Percentiles rank a stretch among this genome's conserved stretches.
phyloP scores from a whole-genome alignment of 2,113 vertebrate genomes.

The Pachycephala philippinensis region DNA sequence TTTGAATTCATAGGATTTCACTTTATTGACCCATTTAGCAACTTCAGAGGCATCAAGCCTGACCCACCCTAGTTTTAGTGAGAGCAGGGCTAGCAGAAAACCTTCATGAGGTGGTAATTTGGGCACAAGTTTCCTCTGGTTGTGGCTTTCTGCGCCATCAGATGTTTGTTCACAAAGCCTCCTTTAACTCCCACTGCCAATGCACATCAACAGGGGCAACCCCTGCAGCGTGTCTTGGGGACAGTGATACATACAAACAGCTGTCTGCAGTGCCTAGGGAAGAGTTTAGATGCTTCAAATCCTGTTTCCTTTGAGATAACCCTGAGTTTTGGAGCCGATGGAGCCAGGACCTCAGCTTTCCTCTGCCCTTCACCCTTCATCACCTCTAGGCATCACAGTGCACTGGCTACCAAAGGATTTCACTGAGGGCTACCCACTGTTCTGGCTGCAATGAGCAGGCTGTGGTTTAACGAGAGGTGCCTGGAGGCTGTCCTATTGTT shows the following conservation, averaged over 20 bases:
- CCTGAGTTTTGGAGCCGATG: not conserved
- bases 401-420: not conserved
- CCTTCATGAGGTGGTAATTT: not conserved
- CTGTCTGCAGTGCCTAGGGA: not conserved
- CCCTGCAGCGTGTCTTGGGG: not conserved
- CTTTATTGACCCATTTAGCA: not conserved
- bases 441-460: not conserved
- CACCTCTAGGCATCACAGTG: not conserved
- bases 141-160: not conserved
- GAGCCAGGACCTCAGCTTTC: not conserved
- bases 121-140: not conserved
- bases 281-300: not conserved
- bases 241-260: not conserved
- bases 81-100: not conserved
- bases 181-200: not conserved
- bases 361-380: not conserved
- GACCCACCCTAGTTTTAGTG: not conserved
- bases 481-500: not conserved
- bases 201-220: rapidly evolving
- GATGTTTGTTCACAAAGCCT: not conserved
- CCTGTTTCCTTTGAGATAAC: not conserved
- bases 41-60: not conserved
- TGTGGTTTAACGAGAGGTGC: not conserved
- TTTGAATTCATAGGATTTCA: not conserved
- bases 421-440: not conserved